Conservation (phyloP, 92 coral and sea anemone species). For the Phenganax stokvisi region DNA sequence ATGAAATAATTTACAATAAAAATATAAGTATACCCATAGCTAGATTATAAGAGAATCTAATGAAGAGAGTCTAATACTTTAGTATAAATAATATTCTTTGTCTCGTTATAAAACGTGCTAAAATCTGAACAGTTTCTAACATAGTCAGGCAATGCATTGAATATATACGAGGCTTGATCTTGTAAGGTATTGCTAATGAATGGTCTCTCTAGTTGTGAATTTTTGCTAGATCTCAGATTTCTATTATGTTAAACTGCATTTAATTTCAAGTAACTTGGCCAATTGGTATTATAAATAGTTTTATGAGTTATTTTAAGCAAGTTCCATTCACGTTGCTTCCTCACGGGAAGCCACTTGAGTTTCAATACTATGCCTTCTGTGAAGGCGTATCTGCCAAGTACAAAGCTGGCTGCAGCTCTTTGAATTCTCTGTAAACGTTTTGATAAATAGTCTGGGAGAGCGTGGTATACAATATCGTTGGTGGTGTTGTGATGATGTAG, state of each 20-base stretch:
- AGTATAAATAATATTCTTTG: slow-evolving; percentile 2
- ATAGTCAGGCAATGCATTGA: slow-evolving; percentile 1
- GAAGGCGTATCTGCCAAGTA: slow-evolving; percentile 29
- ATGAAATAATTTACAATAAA: too few species aligned
- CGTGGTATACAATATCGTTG: slow-evolving; percentile 31
- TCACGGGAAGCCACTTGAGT: slow-evolving; percentile 44
- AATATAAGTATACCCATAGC: too few species aligned
- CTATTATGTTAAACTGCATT: too few species aligned
- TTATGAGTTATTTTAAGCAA: too few species aligned
- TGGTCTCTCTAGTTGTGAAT: background rate
- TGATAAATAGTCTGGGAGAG: slow-evolving; percentile 23
- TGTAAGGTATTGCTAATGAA: background rate
- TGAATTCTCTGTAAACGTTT: slow-evolving; percentile 37
- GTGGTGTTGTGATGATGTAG: too few species aligned
- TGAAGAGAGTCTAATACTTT: background rate
- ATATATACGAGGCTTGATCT: background rate
- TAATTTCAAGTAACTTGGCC: too few species aligned
- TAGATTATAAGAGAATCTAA: too few species aligned
- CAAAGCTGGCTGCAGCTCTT: slow-evolving; percentile 45
- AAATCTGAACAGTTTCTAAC: slow-evolving; percentile 9
- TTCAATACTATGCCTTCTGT: slow-evolving; percentile 25
- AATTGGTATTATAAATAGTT: too few species aligned
- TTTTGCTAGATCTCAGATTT: too few species aligned
- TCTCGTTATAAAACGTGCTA: background rate
- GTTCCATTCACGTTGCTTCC: background rate